Evolutionary conservation across 2,888 invertebrate genomes (phyloP).

Genomic region (Phengaris arion): DNA sequence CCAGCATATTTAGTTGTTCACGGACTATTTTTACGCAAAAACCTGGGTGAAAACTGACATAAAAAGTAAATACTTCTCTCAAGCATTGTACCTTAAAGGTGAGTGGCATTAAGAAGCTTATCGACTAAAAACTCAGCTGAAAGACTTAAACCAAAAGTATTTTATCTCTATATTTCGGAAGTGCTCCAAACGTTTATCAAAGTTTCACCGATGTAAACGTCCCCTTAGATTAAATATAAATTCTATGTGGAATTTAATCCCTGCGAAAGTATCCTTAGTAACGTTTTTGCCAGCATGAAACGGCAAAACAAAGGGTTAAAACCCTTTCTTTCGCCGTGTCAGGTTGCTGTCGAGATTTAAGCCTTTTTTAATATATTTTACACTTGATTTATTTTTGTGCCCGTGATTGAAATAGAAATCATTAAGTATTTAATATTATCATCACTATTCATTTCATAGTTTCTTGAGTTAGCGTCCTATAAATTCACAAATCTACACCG

Average conservation of each 20-base stretch:
- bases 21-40: background rate
- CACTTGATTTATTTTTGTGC: background rate
- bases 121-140: constrained; percentile 12
- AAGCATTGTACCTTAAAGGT: background rate
- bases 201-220: background rate
- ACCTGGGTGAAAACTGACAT: background rate
- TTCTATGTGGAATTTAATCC: background rate
- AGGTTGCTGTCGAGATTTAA: background rate
- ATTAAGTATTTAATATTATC: no score
- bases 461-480: no score
- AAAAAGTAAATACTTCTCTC: background rate
- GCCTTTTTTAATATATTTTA: background rate
- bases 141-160: background rate
- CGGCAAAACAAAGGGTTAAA: background rate
- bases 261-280: background rate
- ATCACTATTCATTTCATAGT: no score
- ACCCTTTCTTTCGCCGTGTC: constrained; percentile 1
- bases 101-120: constrained; percentile 12
- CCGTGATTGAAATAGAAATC: background rate
- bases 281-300: background rate
- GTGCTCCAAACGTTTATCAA: background rate
- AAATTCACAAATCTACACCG: background rate
- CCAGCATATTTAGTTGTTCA: no score
- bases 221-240: background rate
- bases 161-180: constrained; percentile 7